Evolutionary conservation across 2,888 invertebrate genomes (phyloP), one percentile per base, ranked within the genome.

Genomic region (Gibbula magus): DNA sequence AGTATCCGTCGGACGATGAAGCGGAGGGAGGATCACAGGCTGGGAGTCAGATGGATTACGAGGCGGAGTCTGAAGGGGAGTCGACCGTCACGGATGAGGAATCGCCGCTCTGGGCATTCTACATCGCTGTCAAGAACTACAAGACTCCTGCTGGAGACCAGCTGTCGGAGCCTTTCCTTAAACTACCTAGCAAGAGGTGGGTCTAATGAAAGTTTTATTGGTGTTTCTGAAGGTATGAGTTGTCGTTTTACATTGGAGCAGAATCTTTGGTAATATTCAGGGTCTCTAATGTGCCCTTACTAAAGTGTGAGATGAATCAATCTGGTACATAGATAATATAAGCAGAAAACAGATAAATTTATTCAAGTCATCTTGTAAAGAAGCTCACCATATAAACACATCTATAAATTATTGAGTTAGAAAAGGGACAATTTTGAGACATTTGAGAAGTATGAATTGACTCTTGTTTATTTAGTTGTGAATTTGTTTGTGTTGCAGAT

Each of bases 101-200:
- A 0, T 93, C 92, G 51, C 94, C 94, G 0, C 83, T 86, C 79
- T 98, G 98, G 98, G 96, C 96, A 85, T 94, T 99, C 0, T 96
- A 97, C 88, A 97, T 97, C 91, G 95, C 96, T 67, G 95, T 99
- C 25, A 95, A 93, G 61, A 92, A 91, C 79, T 92, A 90, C 84
- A 90, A 86, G 29, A 87, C 88, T 32, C 81, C 88, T 13, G 85
- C 86, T 94, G 98, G 97, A n/a, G 94, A 95, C 1, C 94, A 95
- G n/a, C 94, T 98, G 90, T 96, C 97, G 35, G 98, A 98, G 90
- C 97, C 98, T 0, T 97, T 99, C 93, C 96, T 97, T 95, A 96
- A 97, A 89, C 94, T 99, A 80, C 99, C 99, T 0, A 97, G 97
- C 8, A 92, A 91, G 89, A 92, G 92, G 93, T 93, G 79, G 52